phyloP scores from a whole-genome alignment of 2,797 vertebrate species.

The Notolepis coatsorum region DNA sequence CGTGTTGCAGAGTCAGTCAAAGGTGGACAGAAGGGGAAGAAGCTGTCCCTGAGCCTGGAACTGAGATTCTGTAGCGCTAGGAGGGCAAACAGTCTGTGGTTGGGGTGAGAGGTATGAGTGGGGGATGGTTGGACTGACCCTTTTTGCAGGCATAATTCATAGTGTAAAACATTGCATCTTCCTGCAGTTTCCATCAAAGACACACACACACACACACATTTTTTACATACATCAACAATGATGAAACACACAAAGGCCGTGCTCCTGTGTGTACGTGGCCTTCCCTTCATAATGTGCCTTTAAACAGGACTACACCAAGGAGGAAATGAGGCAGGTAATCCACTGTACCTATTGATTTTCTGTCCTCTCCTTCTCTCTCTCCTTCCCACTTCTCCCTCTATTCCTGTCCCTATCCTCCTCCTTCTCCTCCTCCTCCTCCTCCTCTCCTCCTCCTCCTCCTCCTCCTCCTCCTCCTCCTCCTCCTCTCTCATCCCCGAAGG shows the following conservation, averaged over 20 bases:
- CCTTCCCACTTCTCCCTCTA: no score
- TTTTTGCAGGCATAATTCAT: constrained; percentile 33
- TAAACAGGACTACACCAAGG: constrained; percentile 50
- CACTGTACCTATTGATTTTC: constrained; percentile 65
- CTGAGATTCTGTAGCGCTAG: no score
- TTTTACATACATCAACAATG: constrained; percentile 1
- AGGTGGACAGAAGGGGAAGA: no score
- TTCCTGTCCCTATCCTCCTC: neutral
- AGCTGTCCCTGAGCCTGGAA: no score
- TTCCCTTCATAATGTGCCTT: constrained; percentile 52
- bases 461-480: neutral
- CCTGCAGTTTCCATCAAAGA: constrained; percentile 17
- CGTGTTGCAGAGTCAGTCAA: no score
- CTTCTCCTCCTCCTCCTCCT: neutral
- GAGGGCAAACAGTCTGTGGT: no score
- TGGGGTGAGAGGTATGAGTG: neutral
- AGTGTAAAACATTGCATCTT: constrained; percentile 12
- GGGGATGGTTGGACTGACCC: neutral
- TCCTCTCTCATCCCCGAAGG: constrained; percentile 22
- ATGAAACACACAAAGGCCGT: constrained; percentile 16
- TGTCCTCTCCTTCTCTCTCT: constrained; percentile 32
- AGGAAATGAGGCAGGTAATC: constrained; percentile 53
- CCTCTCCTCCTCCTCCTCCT: neutral
- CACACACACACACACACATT: neutral
- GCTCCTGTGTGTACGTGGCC: neutral